A percentile compares a stretch with the other conserved stretches of the same genome.
Evolutionary conservation across 37 sponge, comb jelly and placozoan genomes (phyloP).

Genomic region (Agelas oroides): DNA sequence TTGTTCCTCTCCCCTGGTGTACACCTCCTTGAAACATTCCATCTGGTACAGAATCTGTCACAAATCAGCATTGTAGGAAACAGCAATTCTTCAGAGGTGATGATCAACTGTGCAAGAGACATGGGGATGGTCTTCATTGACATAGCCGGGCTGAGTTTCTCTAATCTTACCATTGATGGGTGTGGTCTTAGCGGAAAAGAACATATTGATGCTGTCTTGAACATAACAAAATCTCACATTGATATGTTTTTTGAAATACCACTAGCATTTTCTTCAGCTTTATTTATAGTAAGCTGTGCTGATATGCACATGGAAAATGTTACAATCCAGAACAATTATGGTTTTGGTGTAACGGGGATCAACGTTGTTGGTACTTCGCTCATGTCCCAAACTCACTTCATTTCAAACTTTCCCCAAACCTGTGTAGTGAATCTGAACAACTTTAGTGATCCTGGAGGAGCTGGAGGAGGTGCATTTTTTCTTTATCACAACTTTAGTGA

Average conservation of each 20-base stretch:
- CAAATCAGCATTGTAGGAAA: neutral
- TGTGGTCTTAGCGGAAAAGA: constrained; percentile 29
- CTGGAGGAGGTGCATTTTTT: constrained; percentile 27
- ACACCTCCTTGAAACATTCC: too few relatives aligned
- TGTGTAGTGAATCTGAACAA: constrained; percentile 7
- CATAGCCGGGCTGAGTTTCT: constrained; percentile 4
- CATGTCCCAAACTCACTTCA: neutral
- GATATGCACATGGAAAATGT: constrained; percentile 15
- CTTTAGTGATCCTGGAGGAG: neutral
- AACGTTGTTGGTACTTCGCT: constrained; percentile 22
- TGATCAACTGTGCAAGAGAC: constrained; percentile 30
- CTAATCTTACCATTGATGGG: constrained; percentile 13
- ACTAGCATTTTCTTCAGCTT: neutral
- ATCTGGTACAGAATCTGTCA: too few relatives aligned
- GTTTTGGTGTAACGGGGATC: constrained; percentile 32
- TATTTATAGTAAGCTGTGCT: constrained; percentile 7
- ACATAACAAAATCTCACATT: neutral
- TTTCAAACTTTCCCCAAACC: neutral
- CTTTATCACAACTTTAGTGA: constrained; percentile 8
- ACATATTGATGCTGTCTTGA: neutral
- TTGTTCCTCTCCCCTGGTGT: too few relatives aligned
- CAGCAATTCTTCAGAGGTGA: neutral
- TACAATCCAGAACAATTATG: constrained; percentile 4
- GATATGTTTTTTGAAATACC: neutral
- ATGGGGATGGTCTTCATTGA: constrained; percentile 43